Conservation (phyloP, 2,113 vertebrate species). For the Ictidomys tridecemlineatus region DNA sequence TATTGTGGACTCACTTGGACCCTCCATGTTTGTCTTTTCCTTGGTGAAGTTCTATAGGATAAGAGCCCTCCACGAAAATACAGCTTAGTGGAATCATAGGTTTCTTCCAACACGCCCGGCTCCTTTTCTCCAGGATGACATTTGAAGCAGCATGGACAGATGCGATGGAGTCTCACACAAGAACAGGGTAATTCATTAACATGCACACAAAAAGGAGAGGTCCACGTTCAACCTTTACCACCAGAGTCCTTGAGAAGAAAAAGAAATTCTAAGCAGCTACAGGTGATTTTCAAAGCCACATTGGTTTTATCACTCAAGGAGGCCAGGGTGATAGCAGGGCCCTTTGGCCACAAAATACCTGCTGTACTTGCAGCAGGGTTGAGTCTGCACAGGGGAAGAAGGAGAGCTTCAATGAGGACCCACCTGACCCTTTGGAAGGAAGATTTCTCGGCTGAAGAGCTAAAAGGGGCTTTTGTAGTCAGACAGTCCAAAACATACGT, state of each 20-base stretch:
- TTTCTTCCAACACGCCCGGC: not conserved
- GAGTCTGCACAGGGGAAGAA: not conserved
- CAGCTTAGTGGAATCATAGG: not conserved
- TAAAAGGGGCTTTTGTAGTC: not conserved
- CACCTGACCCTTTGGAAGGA: not conserved
- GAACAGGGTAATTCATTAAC: constrained; percentile 61
- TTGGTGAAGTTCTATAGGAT: not conserved
- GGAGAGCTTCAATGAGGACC: not conserved
- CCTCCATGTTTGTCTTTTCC: not conserved
- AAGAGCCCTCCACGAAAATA: not conserved
- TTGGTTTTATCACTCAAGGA: not conserved
- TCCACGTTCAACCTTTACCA: constrained; percentile 8
- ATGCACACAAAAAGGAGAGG: constrained; percentile 5
- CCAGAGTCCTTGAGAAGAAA: constrained; percentile 56
- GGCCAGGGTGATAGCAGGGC: not conserved
- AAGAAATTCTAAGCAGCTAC: constrained; percentile 29
- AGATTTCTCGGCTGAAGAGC: not conserved
- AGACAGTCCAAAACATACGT: not conserved
- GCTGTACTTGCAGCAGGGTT: not conserved
- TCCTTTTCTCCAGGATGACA: constrained; percentile 37
- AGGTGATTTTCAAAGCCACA: not conserved
- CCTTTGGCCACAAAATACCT: not conserved
- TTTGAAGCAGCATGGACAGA: constrained; percentile 44
- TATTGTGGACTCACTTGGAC: not conserved
- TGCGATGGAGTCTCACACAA: not conserved